Evolutionary conservation across 2,113 vertebrate genomes (phyloP), one percentile per base, ranked within the genome.

Genomic region (Picathartes gymnocephalus): DNA sequence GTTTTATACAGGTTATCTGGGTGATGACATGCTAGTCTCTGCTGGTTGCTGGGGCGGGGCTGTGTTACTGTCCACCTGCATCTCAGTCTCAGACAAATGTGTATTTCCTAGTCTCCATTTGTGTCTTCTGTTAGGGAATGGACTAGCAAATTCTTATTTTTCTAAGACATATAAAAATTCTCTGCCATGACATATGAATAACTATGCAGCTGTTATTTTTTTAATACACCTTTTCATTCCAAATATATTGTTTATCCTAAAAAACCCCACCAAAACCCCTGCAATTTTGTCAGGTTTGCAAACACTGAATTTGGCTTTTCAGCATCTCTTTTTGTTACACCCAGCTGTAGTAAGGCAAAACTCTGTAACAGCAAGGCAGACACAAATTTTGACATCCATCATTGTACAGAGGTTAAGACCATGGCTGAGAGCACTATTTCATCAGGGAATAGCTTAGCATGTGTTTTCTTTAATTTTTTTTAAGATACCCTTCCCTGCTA

Each of bases 401-500:
- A n/a, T n/a, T 40, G 40, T 7, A 50, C 23, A 44, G 48, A 45
- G 3, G 10, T 44, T 82, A 76, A 68, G n/a, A 40, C 8, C 0
- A 0, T 60, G 17, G 3, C 5, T 22, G 28, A 72, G 25, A 48
- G 7, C 18, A 15, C 6, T 57, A 1, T 61, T 88, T 79, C 31
- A 47, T 25, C 31, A 68, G 15, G 44, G 40, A 68, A 15, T 21
- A 22, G 19, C 13, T 87, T 78, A 53, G 12, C 14, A 45, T 2
- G 2, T 23, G 35, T 44, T 58, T 77, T 47, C 30, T 69, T 40
- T 33, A 3, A 1, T 31, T 72, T 42, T 40, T 42, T 53, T 71
- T 25, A 24, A 8, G 28, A 42, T 9, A 47, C 47, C 6, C 2
- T 7, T 25, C 10, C 21, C 8, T 0, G 0, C 3, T 0, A 0